Percentiles rank a stretch among this genome's conserved stretches.
These are phyloP conservation scores for Acrocephalus scirpaceus DNA, from an alignment of 2,797 vertebrate genomes.

Conservation along the genomic window DNA sequence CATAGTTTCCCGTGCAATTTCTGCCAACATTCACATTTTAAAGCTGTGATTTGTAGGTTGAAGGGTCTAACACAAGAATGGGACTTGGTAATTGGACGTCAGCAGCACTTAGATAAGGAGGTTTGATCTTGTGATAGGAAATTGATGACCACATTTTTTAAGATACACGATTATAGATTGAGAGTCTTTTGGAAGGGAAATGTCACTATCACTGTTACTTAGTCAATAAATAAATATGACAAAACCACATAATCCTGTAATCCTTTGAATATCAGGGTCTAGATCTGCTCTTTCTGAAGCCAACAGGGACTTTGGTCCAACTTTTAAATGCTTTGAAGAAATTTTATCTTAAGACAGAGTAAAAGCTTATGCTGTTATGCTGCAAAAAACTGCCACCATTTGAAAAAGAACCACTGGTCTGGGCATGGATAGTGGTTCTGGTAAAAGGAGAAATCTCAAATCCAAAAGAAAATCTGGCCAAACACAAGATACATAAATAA, in stretches of 20 bases:
- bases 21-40: background rate
- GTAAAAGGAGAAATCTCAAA: background rate
- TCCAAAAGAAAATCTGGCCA: background rate
- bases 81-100: accelerated
- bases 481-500: background rate
- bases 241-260: background rate
- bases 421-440: background rate
- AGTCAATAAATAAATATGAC: background rate
- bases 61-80: background rate
- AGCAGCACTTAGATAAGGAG: background rate
- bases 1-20: background rate
- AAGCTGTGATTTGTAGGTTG: background rate
- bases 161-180: background rate
- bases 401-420: background rate
- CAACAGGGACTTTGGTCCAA: background rate
- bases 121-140: background rate
- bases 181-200: background rate
- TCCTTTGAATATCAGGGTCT: background rate
- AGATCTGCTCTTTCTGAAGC: background rate
- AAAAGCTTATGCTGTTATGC: background rate
- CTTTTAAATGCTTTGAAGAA: background rate
- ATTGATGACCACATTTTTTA: background rate
- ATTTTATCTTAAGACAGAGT: background rate
- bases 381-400: background rate
- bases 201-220: background rate